phyloP scores from a whole-genome alignment of 2,797 vertebrate genomes.

The Phataginus tricuspis region DNA sequence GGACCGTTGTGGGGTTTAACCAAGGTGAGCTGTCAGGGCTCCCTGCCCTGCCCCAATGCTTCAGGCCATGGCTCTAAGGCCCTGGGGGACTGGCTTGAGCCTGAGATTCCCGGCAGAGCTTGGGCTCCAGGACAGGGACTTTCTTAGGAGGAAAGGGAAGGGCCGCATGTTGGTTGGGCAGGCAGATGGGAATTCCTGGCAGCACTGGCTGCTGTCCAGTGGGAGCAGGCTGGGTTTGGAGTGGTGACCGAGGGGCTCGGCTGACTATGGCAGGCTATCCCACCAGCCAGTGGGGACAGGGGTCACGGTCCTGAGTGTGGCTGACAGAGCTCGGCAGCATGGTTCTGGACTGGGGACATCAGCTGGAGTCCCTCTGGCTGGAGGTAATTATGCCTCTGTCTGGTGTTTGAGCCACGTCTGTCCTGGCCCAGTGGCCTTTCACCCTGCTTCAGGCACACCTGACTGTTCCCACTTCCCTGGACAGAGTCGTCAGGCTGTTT shows the following conservation, averaged over 20 bases:
- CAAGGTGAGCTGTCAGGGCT: background rate
- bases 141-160: constrained; percentile 74
- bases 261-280: background rate
- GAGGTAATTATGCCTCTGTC: background rate
- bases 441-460: background rate
- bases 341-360: background rate
- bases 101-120: constrained; percentile 47
- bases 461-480: background rate
- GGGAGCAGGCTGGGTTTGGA: background rate
- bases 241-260: background rate
- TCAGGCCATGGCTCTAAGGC: background rate
- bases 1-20: background rate
- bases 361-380: background rate
- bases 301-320: fast-evolving
- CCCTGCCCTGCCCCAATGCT: background rate
- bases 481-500: background rate
- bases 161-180: background rate
- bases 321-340: background rate
- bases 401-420: background rate
- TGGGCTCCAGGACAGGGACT: constrained; percentile 64
- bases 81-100: background rate
- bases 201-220: constrained; percentile 39
- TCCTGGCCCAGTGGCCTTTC: background rate
- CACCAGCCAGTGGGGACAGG: background rate
- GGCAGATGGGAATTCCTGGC: constrained; percentile 47